phyloP scores from a whole-genome alignment of 2,888 invertebrate species.

The Apamea crenata region DNA sequence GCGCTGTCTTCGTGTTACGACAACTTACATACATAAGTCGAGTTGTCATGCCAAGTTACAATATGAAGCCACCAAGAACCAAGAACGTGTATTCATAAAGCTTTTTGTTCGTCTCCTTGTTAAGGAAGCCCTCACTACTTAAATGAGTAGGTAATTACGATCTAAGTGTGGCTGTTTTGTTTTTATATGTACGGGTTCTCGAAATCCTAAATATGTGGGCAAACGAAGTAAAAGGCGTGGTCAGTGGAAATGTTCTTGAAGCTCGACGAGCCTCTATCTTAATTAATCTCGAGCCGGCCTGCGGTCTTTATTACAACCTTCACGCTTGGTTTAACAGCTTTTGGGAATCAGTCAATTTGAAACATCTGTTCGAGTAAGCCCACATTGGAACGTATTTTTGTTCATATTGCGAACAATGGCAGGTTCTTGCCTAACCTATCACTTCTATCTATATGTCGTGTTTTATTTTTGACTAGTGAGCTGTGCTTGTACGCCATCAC shows the following conservation, averaged over 20 bases:
- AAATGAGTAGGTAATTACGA: conserved; percentile 43
- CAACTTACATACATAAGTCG: conserved; percentile 35
- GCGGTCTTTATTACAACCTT: conserved; percentile 85
- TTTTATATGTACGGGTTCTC: conserved; percentile 39
- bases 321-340: conserved; percentile 83
- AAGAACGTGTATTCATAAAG: conserved; percentile 44
- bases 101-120: conserved; percentile 24
- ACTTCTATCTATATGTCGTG: conserved; percentile 35
- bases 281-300: conserved; percentile 82
- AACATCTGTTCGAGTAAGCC: conserved; percentile 75
- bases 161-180: conserved; percentile 17
- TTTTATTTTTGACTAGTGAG: conserved; percentile 58
- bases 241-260: conserved; percentile 76
- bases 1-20: conserved; percentile 38
- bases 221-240: conserved; percentile 78
- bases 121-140: conserved; percentile 40
- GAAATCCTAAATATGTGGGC: conserved; percentile 60
- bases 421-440: conserved; percentile 38
- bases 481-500: conserved; percentile 41
- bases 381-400: conserved; percentile 64
- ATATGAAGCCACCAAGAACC: conserved; percentile 38
- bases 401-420: conserved; percentile 58
- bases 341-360: conserved; percentile 82
- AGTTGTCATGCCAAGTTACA: conserved; percentile 46
- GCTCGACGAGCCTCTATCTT: conserved; percentile 80